phyloP scores from a whole-genome alignment of 1,140 invertebrate species.

The Atta colombica region DNA sequence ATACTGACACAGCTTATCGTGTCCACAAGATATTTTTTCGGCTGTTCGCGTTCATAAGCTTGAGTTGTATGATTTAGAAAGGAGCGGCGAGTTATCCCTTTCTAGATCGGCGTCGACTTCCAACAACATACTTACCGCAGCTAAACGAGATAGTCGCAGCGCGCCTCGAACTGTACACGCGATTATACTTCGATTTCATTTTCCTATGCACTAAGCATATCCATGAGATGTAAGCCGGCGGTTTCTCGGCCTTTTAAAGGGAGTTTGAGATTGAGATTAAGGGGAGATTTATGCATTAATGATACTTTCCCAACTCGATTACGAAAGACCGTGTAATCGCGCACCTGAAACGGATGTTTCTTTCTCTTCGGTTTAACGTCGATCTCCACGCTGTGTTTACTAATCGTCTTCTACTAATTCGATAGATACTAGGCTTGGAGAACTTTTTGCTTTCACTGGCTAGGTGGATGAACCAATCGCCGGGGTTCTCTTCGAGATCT shows the following conservation, averaged over 20 bases:
- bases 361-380: slow-evolving; percentile 4
- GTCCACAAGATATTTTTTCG: not conserved
- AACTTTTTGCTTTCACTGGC: slow-evolving; percentile 46
- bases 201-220: not conserved
- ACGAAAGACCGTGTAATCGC: slow-evolving; percentile 31
- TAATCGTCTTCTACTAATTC: slow-evolving; percentile 31
- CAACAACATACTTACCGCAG: slow-evolving; percentile 38
- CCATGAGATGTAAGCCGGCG: not conserved
- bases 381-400: slow-evolving; percentile 31
- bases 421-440: not conserved
- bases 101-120: not conserved
- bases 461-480: slow-evolving; percentile 29
- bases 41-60: not conserved
- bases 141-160: not conserved
- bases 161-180: not conserved
- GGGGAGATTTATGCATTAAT: slow-evolving; percentile 22
- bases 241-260: not conserved
- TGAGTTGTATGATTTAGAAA: slow-evolving; percentile 16
- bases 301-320: slow-evolving; percentile 34
- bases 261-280: not conserved
- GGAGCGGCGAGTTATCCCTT: slow-evolving; percentile 14
- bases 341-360: slow-evolving; percentile 13
- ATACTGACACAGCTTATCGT: not conserved
- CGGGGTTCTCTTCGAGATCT: not conserved
- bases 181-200: slow-evolving; percentile 3